phyloP scores from a whole-genome alignment of 2,888 invertebrate species.

The Diarsia rubi region DNA sequence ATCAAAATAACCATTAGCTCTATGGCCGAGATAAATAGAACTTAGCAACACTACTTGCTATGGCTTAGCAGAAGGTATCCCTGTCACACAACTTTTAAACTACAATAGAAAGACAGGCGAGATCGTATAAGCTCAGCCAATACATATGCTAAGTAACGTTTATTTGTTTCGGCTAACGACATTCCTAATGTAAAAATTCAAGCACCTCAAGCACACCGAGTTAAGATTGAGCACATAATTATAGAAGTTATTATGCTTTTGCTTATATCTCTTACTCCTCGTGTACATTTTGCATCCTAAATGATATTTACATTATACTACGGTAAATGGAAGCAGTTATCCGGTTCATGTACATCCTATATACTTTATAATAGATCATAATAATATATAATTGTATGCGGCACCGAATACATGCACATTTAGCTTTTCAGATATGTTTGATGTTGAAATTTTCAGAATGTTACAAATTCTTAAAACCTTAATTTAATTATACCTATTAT shows the following conservation, averaged over 20 bases:
- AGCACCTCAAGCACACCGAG: background rate
- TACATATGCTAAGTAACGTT: slow-evolving; percentile 10
- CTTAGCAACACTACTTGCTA: background rate
- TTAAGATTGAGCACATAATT: background rate
- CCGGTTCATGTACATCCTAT: slow-evolving; percentile 23
- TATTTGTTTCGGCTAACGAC: slow-evolving; percentile 4
- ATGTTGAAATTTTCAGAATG: slow-evolving; percentile 54
- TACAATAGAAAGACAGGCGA: background rate
- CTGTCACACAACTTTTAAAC: background rate
- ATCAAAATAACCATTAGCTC: background rate
- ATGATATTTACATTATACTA: slow-evolving; percentile 27
- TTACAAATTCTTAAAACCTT: slow-evolving; percentile 54
- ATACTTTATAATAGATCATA: slow-evolving; percentile 35
- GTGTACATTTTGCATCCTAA: background rate
- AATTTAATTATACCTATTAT: slow-evolving; percentile 58
- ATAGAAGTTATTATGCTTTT: slow-evolving; percentile 1
- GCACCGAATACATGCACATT: slow-evolving; percentile 46
- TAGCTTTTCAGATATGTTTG: slow-evolving; percentile 64
- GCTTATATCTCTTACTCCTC: slow-evolving; percentile 6
- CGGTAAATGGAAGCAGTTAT: slow-evolving; percentile 12
- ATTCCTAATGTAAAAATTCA: background rate
- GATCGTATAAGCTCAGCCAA: background rate
- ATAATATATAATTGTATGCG: slow-evolving; percentile 34
- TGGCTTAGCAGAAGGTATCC: background rate
- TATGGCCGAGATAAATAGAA: slow-evolving; percentile 1